Evolutionary conservation across 2,113 vertebrate species (phyloP).

Genomic region (Cardinalis cardinalis): DNA sequence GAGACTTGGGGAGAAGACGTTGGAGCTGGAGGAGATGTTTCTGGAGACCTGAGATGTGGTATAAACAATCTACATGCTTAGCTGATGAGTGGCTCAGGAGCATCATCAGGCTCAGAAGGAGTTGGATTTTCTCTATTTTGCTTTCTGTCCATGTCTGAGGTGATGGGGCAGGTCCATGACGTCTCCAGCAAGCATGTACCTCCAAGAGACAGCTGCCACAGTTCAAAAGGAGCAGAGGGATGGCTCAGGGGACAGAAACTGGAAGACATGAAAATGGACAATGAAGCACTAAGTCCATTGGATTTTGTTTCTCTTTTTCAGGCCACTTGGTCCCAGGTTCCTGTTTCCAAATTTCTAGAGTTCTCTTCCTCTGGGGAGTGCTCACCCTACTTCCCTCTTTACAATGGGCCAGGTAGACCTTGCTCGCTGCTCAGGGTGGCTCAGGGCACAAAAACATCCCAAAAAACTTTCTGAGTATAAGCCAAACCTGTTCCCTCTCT

Average conservation of each 20-base stretch:
- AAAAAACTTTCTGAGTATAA: neutral
- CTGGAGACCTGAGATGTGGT: neutral
- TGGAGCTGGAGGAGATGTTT: neutral
- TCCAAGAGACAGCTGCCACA: neutral
- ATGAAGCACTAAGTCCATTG: neutral
- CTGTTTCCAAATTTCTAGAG: neutral
- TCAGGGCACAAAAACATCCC: neutral
- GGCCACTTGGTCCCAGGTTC: neutral
- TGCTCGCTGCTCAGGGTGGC: neutral
- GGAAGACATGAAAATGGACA: neutral
- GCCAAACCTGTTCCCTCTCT: neutral
- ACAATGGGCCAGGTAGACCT: neutral
- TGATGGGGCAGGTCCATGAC: neutral
- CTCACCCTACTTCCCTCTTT: neutral
- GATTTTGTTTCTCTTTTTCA: neutral
- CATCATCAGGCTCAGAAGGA: neutral
- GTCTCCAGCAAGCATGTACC: neutral
- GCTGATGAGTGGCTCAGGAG: neutral
- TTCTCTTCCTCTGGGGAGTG: neutral
- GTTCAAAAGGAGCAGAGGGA: neutral
- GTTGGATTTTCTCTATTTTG: neutral
- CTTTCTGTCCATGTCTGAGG: neutral
- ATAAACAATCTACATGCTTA: accelerated
- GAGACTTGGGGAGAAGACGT: neutral
- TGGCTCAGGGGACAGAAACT: neutral